Evolutionary conservation across 2,888 invertebrate genomes (phyloP).

Genomic region (Platynereis dumerilii): DNA sequence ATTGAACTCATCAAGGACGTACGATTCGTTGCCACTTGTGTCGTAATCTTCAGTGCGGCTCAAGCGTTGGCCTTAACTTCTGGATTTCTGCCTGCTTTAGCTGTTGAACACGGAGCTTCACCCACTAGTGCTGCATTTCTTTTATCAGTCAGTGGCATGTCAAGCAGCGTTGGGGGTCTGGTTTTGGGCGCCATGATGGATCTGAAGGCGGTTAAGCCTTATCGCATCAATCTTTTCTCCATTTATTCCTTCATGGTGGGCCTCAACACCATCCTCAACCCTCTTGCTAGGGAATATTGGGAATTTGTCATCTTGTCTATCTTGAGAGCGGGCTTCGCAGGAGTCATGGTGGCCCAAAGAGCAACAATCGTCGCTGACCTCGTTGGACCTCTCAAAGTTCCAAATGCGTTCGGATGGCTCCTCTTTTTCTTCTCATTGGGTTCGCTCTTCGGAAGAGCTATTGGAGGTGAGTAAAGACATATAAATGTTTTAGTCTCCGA

Average conservation of each 20-base stretch:
- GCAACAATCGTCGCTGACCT: conserved; percentile 3
- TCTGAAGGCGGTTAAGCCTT: not conserved
- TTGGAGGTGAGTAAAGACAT: not conserved
- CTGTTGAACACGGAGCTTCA: not conserved
- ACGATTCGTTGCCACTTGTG: not conserved
- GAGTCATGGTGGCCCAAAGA: not conserved
- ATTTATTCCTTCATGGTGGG: not conserved
- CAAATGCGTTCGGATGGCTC: conserved; percentile 4
- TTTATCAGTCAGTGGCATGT: not conserved
- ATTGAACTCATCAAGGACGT: not conserved
- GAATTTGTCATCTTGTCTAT: not conserved
- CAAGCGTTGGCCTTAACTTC: not conserved
- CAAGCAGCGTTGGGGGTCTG: conserved; percentile 2
- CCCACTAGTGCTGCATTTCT: not conserved
- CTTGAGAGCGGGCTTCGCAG: conserved; percentile 1
- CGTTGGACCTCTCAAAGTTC: not conserved
- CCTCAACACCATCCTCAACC: not conserved
- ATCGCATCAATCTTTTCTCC: not conserved
- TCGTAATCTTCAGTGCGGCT: not conserved
- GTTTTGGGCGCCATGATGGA: not conserved
- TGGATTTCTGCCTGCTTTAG: conserved; percentile 2
- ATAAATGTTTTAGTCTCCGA: too few relatives aligned
- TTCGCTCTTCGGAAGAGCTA: not conserved
- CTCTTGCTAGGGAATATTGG: not conserved
- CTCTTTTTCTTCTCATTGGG: not conserved